phyloP scores from a whole-genome alignment of 2,113 vertebrate species.

The Xiphias gladius region DNA sequence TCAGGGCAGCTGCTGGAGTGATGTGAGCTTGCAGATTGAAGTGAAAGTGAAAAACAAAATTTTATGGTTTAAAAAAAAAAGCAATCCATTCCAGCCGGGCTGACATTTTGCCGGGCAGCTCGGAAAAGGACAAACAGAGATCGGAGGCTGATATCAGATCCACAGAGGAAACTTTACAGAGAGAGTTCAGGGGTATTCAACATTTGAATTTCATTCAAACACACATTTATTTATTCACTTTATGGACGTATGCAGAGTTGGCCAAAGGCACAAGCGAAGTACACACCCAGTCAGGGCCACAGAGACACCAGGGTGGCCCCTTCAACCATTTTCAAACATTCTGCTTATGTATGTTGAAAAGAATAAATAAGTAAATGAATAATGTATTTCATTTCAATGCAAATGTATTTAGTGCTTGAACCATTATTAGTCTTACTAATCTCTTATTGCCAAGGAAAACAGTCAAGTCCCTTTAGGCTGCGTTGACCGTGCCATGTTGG shows the following conservation, averaged over 20 bases:
- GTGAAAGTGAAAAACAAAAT: slow-evolving; percentile 50
- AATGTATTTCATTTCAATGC: neutral
- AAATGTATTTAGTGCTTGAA: neutral
- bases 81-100: slow-evolving; percentile 31
- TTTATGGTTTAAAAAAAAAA: slow-evolving; percentile 56
- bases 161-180: slow-evolving; percentile 9
- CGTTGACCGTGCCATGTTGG: too few relatives aligned
- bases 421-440: neutral
- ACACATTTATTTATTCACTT: slow-evolving; percentile 32
- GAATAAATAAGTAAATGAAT: neutral
- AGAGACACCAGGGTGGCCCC: neutral
- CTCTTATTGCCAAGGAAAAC: too few relatives aligned
- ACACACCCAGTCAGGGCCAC: neutral
- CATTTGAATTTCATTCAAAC: slow-evolving; percentile 42
- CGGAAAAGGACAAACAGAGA: slow-evolving; percentile 41
- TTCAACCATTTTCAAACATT: neutral
- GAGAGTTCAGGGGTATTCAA: slow-evolving; percentile 10
- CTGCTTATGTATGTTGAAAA: neutral
- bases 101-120: slow-evolving; percentile 35
- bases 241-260: neutral
- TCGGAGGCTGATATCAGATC: slow-evolving; percentile 36
- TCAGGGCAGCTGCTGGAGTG: neutral
- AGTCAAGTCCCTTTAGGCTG: too few relatives aligned
- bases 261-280: too few relatives aligned
- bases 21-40: slow-evolving; percentile 17